Conservation (phyloP, 2,113 vertebrate species). For the Azemiops feae region DNA sequence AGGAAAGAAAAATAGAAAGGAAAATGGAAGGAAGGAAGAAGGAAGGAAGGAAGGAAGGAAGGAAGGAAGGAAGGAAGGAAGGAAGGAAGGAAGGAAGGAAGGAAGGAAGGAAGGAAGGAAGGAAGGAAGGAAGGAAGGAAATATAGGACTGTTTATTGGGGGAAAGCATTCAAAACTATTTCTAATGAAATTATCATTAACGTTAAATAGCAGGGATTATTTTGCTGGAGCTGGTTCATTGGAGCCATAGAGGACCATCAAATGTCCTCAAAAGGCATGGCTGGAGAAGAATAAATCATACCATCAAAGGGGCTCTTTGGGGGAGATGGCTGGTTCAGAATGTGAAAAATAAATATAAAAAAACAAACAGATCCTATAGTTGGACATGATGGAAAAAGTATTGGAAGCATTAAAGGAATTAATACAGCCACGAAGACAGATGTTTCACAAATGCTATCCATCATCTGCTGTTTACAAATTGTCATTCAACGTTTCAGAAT, state of each 20-base stretch:
- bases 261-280: constrained; percentile 22
- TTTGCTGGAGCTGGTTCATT: neutral
- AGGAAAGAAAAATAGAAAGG: too few species aligned
- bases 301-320: neutral
- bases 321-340: neutral
- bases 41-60: too few species aligned
- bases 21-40: too few species aligned
- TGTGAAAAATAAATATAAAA: neutral
- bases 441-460: constrained; percentile 13
- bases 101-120: too few species aligned
- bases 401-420: constrained; percentile 56
- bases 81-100: too few species aligned
- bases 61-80: neutral
- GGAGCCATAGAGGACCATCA: neutral
- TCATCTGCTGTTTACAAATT: constrained; percentile 47
- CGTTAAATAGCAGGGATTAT: neutral
- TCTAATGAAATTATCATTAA: neutral
- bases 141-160: neutral
- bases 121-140: neutral
- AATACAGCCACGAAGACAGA: constrained; percentile 44
- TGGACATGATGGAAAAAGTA: constrained; percentile 34
- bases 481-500: constrained; percentile 41
- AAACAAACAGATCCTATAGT: neutral
- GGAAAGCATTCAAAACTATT: neutral
- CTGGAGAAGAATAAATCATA: constrained; percentile 3